These are phyloP conservation scores for Eretmochelys imbricata DNA, from an alignment of 2,113 vertebrate species.

Conservation along the genomic window DNA sequence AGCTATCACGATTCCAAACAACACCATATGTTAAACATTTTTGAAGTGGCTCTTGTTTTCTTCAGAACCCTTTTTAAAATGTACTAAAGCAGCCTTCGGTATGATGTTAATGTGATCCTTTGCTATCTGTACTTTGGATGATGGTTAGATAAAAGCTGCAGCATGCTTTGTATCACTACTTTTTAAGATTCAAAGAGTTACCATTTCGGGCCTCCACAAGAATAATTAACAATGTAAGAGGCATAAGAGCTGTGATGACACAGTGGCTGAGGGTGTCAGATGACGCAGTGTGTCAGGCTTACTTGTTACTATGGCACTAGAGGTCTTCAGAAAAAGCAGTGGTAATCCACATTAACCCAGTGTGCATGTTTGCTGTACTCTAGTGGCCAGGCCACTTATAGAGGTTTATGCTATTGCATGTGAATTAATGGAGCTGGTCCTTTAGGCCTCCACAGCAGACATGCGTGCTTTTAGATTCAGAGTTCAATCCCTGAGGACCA, in stretches of 20 bases:
- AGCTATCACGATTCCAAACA: neutral
- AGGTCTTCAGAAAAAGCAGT: neutral
- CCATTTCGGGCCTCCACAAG: neutral
- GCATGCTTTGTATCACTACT: neutral
- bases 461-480: neutral
- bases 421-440: neutral
- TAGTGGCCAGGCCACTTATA: neutral
- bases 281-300: neutral
- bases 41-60: neutral
- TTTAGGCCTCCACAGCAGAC: neutral
- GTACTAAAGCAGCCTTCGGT: neutral
- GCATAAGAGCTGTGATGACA: neutral
- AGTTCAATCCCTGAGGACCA: neutral
- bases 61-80: neutral
- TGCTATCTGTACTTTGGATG: neutral
- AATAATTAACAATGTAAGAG: neutral
- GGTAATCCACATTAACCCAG: neutral
- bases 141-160: neutral
- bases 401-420: neutral
- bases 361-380: neutral
- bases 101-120: neutral
- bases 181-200: neutral
- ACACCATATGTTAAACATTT: neutral
- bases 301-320: neutral
- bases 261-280: neutral